These are phyloP conservation scores for Tachysurus fulvidraco DNA, from an alignment of 2,113 vertebrate genomes.

Conservation along the genomic window DNA sequence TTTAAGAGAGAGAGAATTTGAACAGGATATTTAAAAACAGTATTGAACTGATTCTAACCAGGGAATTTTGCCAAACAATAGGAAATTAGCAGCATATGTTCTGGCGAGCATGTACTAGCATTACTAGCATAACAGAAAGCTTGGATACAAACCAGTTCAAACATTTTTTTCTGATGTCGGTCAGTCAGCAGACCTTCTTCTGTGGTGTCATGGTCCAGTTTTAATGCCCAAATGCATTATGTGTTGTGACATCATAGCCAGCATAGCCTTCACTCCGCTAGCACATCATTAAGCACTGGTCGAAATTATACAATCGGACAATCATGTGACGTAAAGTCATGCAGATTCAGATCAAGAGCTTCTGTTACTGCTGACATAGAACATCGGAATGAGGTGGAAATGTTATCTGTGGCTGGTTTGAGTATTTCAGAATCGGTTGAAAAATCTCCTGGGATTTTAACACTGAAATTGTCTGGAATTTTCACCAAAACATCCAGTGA, in stretches of 20 bases:
- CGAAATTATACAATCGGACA: neutral
- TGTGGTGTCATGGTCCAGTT: no score
- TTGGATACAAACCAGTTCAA: neutral
- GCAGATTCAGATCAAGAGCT: neutral
- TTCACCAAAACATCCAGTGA: neutral
- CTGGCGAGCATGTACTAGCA: neutral
- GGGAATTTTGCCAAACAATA: neutral
- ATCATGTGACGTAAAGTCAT: neutral
- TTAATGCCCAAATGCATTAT: no score
- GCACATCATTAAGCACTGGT: no score
- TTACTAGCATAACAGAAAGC: neutral
- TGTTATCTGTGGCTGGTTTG: neutral
- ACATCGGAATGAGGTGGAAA: neutral
- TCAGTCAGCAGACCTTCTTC: no score
- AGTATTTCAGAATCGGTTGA: neutral
- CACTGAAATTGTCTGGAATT: neutral
- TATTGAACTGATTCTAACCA: neutral
- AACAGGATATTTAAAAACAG: neutral
- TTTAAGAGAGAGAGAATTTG: neutral
- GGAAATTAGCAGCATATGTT: neutral
- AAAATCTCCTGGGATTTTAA: neutral
- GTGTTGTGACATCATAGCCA: no score
- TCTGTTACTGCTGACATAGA: neutral
- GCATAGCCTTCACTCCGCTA: no score
- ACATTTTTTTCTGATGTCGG: neutral